Percentiles rank a stretch among this genome's conserved stretches.
phyloP scores from a whole-genome alignment of 2,888 invertebrate genomes.

The Gortyna flavago region DNA sequence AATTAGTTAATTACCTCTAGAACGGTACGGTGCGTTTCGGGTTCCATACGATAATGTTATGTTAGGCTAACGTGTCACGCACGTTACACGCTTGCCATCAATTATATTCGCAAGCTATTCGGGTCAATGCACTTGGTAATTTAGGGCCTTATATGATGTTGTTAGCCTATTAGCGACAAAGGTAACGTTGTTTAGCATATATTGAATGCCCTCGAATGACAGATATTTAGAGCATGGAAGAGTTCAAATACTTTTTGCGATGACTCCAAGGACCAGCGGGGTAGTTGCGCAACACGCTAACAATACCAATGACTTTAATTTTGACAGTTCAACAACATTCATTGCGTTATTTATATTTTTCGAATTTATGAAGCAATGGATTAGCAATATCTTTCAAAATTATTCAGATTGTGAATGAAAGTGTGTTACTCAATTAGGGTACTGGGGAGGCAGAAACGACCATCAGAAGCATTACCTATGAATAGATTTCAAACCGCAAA shows the following conservation, averaged over 20 bases:
- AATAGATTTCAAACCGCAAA: not conserved
- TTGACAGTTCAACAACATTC: not conserved
- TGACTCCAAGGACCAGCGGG: not conserved
- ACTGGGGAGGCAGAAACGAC: not conserved
- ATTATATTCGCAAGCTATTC: slow-evolving; percentile 43
- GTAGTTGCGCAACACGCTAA: not conserved
- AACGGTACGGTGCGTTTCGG: slow-evolving; percentile 35
- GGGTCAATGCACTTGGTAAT: slow-evolving; percentile 15
- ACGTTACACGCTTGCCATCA: slow-evolving; percentile 25
- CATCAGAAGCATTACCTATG: not conserved
- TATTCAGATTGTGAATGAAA: too few species aligned
- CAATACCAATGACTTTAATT: not conserved
- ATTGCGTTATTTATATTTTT: not conserved
- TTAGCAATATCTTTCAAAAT: not conserved
- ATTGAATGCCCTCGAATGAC: not conserved
- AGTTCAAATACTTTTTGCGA: not conserved
- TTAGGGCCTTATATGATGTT: not conserved
- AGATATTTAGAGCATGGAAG: too few species aligned
- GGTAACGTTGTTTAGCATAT: not conserved
- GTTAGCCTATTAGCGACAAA: not conserved
- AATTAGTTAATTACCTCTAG: slow-evolving; percentile 54
- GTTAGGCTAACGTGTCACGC: slow-evolving; percentile 34
- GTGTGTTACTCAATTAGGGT: too few species aligned
- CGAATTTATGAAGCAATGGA: not conserved
- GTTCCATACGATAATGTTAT: slow-evolving; percentile 37